phyloP scores from a whole-genome alignment of 1,140 invertebrate genomes.

The Camponotus vicinus region DNA sequence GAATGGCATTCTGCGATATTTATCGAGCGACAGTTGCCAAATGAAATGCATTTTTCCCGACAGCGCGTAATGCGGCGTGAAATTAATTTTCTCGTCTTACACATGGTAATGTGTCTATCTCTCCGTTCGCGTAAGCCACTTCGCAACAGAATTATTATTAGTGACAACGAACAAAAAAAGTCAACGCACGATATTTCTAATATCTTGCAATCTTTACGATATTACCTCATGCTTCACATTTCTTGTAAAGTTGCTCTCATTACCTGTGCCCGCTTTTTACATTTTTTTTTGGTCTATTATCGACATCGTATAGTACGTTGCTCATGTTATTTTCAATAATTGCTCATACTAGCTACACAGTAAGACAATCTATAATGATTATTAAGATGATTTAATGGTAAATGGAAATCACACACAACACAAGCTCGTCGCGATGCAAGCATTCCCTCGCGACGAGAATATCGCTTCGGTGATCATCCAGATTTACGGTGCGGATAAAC shows the following conservation, averaged over 20 bases:
- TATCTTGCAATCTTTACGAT: slow-evolving; percentile 49
- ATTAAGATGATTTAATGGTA: background rate
- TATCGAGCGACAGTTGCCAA: slow-evolving; percentile 41
- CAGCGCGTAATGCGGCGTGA: slow-evolving; percentile 38
- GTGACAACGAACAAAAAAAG: slow-evolving; percentile 4
- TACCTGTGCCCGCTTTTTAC: background rate
- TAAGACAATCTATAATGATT: background rate
- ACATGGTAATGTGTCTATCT: background rate
- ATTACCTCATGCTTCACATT: slow-evolving; percentile 26
- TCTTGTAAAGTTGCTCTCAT: slow-evolving; percentile 15
- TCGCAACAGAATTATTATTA: slow-evolving; percentile 54
- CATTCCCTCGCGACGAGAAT: slow-evolving; percentile 40
- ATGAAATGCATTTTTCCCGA: slow-evolving; percentile 3
- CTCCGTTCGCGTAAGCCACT: slow-evolving; percentile 26
- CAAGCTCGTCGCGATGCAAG: background rate
- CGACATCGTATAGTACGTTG: background rate
- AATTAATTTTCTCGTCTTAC: slow-evolving; percentile 57
- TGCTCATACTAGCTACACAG: background rate
- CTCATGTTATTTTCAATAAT: slow-evolving; percentile 11
- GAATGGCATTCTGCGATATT: slow-evolving; percentile 17
- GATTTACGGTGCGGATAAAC: slow-evolving; percentile 45
- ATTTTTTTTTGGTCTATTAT: background rate
- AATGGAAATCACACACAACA: background rate
- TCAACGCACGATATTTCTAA: slow-evolving; percentile 25
- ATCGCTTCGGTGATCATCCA: slow-evolving; percentile 25